Evolutionary conservation across 2,888 invertebrate genomes (phyloP), one percentile per base, ranked within the genome.

Genomic region (Mechanitis messenoides): DNA sequence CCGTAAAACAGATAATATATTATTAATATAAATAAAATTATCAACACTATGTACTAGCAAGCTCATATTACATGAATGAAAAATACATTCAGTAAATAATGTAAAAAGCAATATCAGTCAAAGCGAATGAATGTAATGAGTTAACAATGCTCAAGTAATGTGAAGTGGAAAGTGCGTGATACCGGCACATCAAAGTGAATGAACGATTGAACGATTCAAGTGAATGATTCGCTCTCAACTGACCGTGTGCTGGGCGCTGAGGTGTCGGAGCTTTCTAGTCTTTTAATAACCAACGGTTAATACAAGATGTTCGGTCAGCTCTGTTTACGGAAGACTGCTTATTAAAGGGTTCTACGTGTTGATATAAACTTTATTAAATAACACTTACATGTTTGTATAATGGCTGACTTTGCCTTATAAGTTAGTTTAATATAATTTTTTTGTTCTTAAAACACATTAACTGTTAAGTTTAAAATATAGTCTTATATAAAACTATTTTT

Each of bases 171-270:
- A 84, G 81, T 87, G 87, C 86, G 85, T 85, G 79, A 75, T 74
- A 76, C 73, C 71, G 73, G 83, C 83, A 85, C 87, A 72, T 68
- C 87, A 88, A 86, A 88, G 87, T 79, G 84, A 82, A 81, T 74
- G 79, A 77, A 72, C 74, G 77, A 72, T 68, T 67, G 73, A 71
- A 65, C 71, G 68, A 68, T 70, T 70, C 81, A 80, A 60, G 82
- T 77, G 86, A 85, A 81, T 78, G 84, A 80, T 74, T 80, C 77
- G 75, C 76, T 72, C 82, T 81, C 75, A 77, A 80, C 73, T 85
- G 85, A 83, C 85, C 84, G 68, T 67, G 64, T 68, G 71, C 63
- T 62, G 59, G 56, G 58, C 63, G 62, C 28, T 53, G 62, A 58
- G 59, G 60, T 66, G 62, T 62, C 63, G 60, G 63, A 54, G 54